phyloP scores from a whole-genome alignment of 2,888 invertebrate species.

The Ypsolopha sequella region DNA sequence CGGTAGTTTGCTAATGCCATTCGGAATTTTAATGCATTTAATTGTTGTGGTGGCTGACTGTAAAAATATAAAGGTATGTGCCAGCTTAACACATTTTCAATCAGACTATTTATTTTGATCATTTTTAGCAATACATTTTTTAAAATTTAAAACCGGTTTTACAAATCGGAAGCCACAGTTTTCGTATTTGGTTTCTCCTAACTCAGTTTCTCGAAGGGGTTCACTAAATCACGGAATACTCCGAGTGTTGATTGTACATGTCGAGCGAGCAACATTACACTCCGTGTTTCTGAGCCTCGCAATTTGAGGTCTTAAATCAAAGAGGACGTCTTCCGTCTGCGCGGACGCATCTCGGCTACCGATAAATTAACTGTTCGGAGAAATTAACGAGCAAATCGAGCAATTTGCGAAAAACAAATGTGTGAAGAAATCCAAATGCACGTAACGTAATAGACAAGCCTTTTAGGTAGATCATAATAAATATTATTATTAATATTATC shows the following conservation, averaged over 20 bases:
- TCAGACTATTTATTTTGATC: not conserved
- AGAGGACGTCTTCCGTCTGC: constrained; percentile 22
- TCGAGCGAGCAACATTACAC: constrained; percentile 35
- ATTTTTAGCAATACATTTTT: too few species aligned
- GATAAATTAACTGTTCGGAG: constrained; percentile 48
- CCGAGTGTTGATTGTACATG: constrained; percentile 33
- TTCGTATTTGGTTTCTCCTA: not conserved
- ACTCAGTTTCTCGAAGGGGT: not conserved
- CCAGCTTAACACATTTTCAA: not conserved
- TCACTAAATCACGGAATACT: constrained; percentile 3
- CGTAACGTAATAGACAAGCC: too few species aligned
- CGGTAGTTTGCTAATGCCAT: constrained; percentile 58
- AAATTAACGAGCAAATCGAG: not conserved
- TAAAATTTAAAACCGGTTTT: too few species aligned
- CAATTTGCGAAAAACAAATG: not conserved
- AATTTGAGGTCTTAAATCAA: constrained; percentile 66
- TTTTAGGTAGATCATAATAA: too few species aligned
- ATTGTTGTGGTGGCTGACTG: constrained; percentile 20
- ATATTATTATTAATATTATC: too few species aligned
- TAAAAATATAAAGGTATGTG: not conserved
- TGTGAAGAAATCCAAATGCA: not conserved
- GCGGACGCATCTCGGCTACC: constrained; percentile 44
- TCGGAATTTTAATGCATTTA: constrained; percentile 53
- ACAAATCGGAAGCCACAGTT: too few species aligned
- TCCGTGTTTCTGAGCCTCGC: constrained; percentile 42